phyloP scores from a whole-genome alignment of 2,113 vertebrate species.

The Eubucco bourcierii region DNA sequence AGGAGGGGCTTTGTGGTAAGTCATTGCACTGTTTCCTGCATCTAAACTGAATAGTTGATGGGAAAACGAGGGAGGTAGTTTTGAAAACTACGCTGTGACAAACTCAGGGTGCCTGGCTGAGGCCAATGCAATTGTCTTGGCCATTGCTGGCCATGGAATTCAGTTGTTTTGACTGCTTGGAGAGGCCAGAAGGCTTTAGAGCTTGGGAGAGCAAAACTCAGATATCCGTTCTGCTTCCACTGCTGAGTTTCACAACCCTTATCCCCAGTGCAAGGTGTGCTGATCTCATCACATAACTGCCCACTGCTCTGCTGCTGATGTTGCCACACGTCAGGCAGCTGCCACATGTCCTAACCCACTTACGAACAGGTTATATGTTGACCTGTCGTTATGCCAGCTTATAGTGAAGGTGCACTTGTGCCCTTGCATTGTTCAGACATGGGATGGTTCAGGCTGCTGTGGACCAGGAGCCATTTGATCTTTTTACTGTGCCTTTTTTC shows the following conservation, averaged over 20 bases:
- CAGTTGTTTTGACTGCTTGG: neutral
- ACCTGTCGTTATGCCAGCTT: neutral
- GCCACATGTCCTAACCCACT: neutral
- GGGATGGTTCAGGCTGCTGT: neutral
- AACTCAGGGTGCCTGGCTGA: neutral
- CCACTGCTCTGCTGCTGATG: neutral
- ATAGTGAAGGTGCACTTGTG: neutral
- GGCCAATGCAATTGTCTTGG: accelerated
- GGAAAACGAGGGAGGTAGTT: neutral
- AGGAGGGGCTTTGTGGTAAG: neutral
- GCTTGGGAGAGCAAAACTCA: neutral
- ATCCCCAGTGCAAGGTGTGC: neutral
- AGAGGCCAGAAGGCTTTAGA: neutral
- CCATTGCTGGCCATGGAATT: neutral
- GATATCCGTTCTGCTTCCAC: neutral
- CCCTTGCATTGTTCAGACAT: neutral
- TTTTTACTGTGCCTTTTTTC: neutral
- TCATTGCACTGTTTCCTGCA: neutral
- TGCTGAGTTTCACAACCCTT: neutral
- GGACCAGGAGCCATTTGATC: neutral
- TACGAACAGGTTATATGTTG: neutral
- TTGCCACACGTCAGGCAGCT: neutral
- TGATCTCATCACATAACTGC: neutral
- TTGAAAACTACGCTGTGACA: neutral
- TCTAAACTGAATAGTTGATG: neutral